These are phyloP conservation scores for Festucalex cinctus DNA, from an alignment of 2,113 vertebrate species.

Conservation along the genomic window DNA sequence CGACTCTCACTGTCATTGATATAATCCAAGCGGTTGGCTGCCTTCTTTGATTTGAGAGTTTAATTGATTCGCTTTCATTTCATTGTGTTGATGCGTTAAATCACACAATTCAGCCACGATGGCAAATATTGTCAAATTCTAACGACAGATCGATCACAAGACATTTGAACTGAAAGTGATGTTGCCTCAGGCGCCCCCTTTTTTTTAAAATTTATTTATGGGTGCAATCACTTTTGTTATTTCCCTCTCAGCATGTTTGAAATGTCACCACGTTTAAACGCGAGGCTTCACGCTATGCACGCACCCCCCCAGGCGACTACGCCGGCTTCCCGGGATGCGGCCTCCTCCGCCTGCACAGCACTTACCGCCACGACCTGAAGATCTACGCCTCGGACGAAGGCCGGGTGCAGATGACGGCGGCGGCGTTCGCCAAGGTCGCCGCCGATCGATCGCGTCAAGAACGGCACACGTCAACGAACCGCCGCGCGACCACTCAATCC, in stretches of 20 bases:
- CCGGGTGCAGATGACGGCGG: constrained; percentile 96
- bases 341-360: constrained; percentile 93
- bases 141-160: neutral
- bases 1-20: constrained; percentile 3
- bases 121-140: constrained; percentile 11
- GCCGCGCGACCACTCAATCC: neutral
- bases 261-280: neutral
- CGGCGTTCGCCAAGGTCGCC: constrained; percentile 92
- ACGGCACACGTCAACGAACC: too few species aligned
- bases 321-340: constrained; percentile 97
- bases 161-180: constrained; percentile 53
- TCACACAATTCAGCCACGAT: neutral
- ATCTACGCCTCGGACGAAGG: constrained; percentile 98
- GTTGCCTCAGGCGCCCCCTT: constrained; percentile 16
- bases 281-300: neutral
- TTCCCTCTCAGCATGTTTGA: neutral
- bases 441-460: too few species aligned
- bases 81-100: constrained; percentile 16
- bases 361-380: constrained; percentile 95
- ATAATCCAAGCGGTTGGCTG: constrained; percentile 1
- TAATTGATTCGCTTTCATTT: constrained; percentile 48
- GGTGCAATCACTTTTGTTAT: constrained; percentile 24
- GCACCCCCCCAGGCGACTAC: constrained; percentile 83
- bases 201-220: constrained; percentile 14
- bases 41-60: constrained; percentile 12